Evolutionary conservation across 1,140 invertebrate species (phyloP).

Genomic region (Brachionus plicatilis): DNA sequence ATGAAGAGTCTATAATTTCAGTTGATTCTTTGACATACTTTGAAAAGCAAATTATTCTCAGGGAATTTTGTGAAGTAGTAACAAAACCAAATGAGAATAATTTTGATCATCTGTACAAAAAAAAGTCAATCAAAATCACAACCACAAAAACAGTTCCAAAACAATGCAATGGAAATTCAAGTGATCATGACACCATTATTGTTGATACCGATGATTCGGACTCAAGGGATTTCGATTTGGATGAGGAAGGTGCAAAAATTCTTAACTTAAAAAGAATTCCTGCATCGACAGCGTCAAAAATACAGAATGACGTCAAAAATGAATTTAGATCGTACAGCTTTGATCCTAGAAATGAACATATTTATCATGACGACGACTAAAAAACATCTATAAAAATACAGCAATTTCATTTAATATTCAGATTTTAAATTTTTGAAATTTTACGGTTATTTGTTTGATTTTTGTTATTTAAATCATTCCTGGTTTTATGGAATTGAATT

Average conservation of each 20-base stretch:
- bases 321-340: background rate
- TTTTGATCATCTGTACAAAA: background rate
- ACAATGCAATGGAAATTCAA: background rate
- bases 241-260: background rate
- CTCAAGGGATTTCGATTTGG: constrained; percentile 9
- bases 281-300: background rate
- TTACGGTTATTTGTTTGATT: background rate
- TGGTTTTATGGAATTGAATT: background rate
- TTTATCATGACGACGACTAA: constrained; percentile 11
- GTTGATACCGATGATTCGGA: constrained; percentile 16
- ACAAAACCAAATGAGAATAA: background rate
- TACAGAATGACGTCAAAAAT: background rate
- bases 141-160: background rate
- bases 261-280: background rate
- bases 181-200: constrained; percentile 14
- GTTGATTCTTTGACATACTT: constrained; percentile 18
- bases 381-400: background rate
- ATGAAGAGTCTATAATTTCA: constrained; percentile 15
- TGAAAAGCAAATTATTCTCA: constrained; percentile 26
- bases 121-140: background rate
- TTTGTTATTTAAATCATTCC: background rate
- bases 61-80: constrained; percentile 23
- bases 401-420: background rate
- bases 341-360: constrained; percentile 15
- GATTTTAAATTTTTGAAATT: background rate